Conservation (phyloP, 2,888 invertebrate species). For the Pammene aurita region DNA sequence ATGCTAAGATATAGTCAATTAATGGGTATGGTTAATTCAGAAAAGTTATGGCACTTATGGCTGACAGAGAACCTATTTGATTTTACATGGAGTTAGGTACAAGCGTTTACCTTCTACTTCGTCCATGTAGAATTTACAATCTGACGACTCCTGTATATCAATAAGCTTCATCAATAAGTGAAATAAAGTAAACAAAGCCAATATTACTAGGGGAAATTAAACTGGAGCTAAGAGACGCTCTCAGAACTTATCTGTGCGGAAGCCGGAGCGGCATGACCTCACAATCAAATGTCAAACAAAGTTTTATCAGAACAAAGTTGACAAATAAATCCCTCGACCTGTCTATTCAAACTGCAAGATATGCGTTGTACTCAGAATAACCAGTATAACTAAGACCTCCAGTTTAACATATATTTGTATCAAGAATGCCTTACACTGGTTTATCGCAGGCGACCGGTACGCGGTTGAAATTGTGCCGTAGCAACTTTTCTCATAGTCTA, state of each 20-base stretch:
- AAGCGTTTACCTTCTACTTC: too few species aligned
- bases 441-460: background rate
- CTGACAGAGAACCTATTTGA: too few species aligned
- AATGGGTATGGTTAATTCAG: too few species aligned
- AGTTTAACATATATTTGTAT: background rate
- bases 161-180: conserved; percentile 45
- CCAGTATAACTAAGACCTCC: background rate
- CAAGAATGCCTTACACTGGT: background rate
- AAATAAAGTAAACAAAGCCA: conserved; percentile 52
- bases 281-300: conserved; percentile 80
- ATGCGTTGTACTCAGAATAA: background rate
- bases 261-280: conserved; percentile 67
- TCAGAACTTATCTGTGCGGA: conserved; percentile 64
- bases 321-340: conserved; percentile 76
- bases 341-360: background rate
- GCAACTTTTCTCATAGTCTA: conserved; percentile 72
- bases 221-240: conserved; percentile 60
- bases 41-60: too few species aligned
- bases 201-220: conserved; percentile 62
- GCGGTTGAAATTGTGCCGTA: conserved; percentile 44
- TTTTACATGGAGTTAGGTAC: too few species aligned
- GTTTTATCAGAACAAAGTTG: conserved; percentile 80
- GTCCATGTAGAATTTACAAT: too few species aligned
- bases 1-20: too few species aligned
- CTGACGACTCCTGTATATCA: conserved; percentile 19